These are phyloP conservation scores for Calameuta idolon DNA, from an alignment of 2,888 invertebrate species.

Conservation along the genomic window DNA sequence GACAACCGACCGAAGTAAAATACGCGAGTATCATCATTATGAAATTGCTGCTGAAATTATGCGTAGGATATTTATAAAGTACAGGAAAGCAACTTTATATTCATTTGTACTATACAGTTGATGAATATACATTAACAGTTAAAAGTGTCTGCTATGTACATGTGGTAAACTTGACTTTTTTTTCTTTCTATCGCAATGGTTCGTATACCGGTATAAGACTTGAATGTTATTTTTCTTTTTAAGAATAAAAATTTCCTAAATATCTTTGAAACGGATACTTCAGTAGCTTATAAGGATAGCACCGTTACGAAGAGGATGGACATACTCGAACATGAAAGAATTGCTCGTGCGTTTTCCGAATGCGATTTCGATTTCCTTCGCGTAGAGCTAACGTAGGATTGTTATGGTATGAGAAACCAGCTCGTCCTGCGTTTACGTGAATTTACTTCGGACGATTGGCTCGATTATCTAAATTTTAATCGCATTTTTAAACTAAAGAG, in stretches of 20 bases:
- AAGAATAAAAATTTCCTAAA: background rate
- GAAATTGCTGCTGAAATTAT: slow-evolving; percentile 28
- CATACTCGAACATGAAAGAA: background rate
- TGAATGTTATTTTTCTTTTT: background rate
- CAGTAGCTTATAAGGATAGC: background rate
- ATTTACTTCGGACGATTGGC: slow-evolving; percentile 7
- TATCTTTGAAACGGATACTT: background rate
- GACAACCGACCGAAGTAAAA: slow-evolving; percentile 8
- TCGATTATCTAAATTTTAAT: slow-evolving; percentile 2
- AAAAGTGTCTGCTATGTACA: slow-evolving; percentile 1
- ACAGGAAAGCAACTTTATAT: slow-evolving; percentile 34
- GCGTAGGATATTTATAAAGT: slow-evolving; percentile 26
- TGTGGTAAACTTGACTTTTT: background rate
- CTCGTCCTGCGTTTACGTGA: background rate
- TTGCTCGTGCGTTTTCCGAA: background rate
- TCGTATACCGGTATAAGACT: background rate
- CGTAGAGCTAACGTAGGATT: background rate
- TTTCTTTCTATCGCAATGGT: background rate
- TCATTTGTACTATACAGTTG: slow-evolving; percentile 50
- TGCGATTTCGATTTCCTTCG: background rate
- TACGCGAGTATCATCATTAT: background rate
- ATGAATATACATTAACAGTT: slow-evolving; percentile 23
- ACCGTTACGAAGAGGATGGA: background rate
- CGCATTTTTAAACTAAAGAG: background rate
- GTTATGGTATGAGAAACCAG: background rate